Conservation (phyloP, 2,888 invertebrate species). For the Lampropteryx suffumata region DNA sequence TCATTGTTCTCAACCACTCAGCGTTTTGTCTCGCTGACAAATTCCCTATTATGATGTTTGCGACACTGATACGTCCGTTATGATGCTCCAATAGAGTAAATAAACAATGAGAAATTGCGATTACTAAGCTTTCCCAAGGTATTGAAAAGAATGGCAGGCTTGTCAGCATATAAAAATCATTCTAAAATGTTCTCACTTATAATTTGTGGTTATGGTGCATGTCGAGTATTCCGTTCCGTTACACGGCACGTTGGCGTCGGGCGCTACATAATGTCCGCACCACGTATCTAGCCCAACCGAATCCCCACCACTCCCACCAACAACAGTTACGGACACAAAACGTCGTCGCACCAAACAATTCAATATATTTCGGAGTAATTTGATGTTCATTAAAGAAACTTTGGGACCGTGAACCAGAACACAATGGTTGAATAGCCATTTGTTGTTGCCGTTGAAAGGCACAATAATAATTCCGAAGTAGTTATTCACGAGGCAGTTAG, state of each 20-base stretch:
- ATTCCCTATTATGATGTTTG: constrained; percentile 52
- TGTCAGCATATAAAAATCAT: constrained; percentile 70
- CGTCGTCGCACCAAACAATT: constrained; percentile 78
- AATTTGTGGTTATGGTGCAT: constrained; percentile 81
- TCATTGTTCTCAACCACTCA: constrained; percentile 64
- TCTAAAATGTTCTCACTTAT: constrained; percentile 81
- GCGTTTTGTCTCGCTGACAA: constrained; percentile 69
- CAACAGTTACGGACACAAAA: constrained; percentile 73
- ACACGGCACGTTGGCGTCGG: constrained; percentile 67
- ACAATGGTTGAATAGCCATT: constrained; percentile 83
- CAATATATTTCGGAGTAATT: constrained; percentile 82
- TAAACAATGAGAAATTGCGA: constrained; percentile 14
- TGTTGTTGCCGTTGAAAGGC: constrained; percentile 79
- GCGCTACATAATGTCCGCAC: constrained; percentile 62
- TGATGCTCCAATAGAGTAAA: constrained; percentile 22
- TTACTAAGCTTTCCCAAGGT: constrained; percentile 12
- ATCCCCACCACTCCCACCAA: constrained; percentile 53
- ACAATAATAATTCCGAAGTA: constrained; percentile 73
- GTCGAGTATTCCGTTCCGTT: constrained; percentile 79
- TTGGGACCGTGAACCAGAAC: constrained; percentile 82
- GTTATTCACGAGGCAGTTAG: constrained; percentile 76
- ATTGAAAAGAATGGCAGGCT: constrained; percentile 36
- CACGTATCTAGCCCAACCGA: constrained; percentile 40
- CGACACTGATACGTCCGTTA: constrained; percentile 28
- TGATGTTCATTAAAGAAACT: constrained; percentile 82